phyloP scores from a whole-genome alignment of 2,888 invertebrate species.

The Hypsopygia costalis region DNA sequence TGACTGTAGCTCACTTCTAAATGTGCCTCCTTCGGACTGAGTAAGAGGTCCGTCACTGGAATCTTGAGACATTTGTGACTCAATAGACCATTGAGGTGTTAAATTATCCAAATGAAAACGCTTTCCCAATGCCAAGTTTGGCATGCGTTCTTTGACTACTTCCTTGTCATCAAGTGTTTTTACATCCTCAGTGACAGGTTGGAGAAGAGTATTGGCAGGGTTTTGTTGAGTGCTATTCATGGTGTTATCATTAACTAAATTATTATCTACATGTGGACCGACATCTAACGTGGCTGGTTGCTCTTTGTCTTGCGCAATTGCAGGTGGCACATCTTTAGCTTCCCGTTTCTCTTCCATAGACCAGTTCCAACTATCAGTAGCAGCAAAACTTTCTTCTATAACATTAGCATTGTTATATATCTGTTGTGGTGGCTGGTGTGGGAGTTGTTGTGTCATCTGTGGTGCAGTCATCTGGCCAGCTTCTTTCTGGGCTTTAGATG shows the following conservation, averaged over 20 bases:
- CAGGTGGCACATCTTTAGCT: constrained; percentile 21
- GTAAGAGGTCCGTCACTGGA: constrained; percentile 82
- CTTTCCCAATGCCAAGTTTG: constrained; percentile 66
- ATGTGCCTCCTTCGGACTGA: constrained; percentile 82
- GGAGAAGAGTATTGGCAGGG: constrained; percentile 26
- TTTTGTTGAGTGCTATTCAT: constrained; percentile 21
- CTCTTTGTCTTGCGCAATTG: constrained; percentile 27
- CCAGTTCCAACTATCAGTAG: constrained; percentile 83
- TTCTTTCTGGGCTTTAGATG: constrained; percentile 53
- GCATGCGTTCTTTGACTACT: constrained; percentile 58
- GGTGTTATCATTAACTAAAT: constrained; percentile 23
- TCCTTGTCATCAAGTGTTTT: constrained; percentile 62
- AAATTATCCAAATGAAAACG: constrained; percentile 62
- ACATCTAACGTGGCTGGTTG: constrained; percentile 23
- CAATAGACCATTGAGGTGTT: constrained; percentile 84
- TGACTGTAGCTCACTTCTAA: constrained; percentile 80
- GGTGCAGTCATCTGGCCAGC: constrained; percentile 23
- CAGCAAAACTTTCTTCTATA: constrained; percentile 81
- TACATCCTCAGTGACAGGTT: constrained; percentile 43
- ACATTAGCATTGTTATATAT: constrained; percentile 65
- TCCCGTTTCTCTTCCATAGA: constrained; percentile 72
- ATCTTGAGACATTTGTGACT: constrained; percentile 84
- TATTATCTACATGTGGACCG: constrained; percentile 31
- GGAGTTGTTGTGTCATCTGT: constrained; percentile 19
- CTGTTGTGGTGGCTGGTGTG: constrained; percentile 21